Percentiles rank a stretch among this genome's conserved stretches.
Evolutionary conservation across 2,113 vertebrate genomes (phyloP).

Genomic region (Megaceryle maxima): DNA sequence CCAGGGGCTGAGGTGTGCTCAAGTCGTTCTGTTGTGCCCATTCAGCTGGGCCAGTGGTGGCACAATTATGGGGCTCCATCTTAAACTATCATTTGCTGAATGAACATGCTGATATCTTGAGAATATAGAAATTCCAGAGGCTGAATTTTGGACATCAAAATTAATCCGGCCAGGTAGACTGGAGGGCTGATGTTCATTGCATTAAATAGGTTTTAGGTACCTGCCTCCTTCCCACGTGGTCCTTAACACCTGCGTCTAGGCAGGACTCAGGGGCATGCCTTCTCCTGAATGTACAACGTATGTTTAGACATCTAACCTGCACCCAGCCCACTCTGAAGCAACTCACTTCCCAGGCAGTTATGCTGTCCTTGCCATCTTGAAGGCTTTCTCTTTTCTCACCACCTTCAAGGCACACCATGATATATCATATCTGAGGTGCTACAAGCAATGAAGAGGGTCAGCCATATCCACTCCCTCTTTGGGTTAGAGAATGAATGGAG

Average conservation of each 20-base stretch:
- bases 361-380: not conserved
- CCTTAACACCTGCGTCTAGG: not conserved
- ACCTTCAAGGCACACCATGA: not conserved
- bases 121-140: not conserved
- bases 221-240: not conserved
- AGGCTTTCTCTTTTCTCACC: not conserved
- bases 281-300: accelerated
- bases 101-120: not conserved
- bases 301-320: not conserved
- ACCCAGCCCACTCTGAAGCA: not conserved
- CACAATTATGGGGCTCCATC: not conserved
- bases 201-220: not conserved
- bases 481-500: not conserved
- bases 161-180: not conserved
- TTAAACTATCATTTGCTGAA: not conserved
- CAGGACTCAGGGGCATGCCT: not conserved
- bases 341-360: not conserved
- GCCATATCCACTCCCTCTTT: not conserved
- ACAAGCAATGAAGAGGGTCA: not conserved
- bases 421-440: not conserved
- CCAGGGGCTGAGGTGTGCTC: not conserved
- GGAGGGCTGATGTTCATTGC: not conserved
- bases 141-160: not conserved
- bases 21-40: not conserved
- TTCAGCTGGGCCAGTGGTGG: not conserved